phyloP scores from a whole-genome alignment of 2,797 vertebrate genomes.

The Dendrocincla fuliginosa region DNA sequence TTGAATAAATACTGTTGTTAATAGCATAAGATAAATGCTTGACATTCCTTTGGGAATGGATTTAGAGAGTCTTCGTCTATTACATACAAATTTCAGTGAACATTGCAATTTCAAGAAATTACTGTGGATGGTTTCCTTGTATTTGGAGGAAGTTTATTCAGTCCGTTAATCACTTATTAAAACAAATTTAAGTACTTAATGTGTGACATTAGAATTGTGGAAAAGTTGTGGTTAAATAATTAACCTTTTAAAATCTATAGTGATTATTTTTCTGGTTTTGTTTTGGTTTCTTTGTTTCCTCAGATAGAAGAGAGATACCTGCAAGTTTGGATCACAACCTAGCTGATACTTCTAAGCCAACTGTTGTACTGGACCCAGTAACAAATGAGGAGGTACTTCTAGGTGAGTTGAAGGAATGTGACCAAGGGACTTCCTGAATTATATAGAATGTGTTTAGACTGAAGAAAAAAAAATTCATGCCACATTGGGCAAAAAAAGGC shows the following conservation, averaged over 20 bases:
- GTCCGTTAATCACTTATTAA: neutral
- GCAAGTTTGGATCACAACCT: neutral
- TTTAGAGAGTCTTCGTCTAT: neutral
- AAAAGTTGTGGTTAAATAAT: neutral
- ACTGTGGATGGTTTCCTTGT: neutral
- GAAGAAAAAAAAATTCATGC: neutral
- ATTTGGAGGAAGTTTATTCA: neutral
- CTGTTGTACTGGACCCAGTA: slow-evolving; percentile 52
- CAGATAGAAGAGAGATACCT: slow-evolving; percentile 27
- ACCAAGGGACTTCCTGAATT: neutral
- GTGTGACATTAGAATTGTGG: neutral
- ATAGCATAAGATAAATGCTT: neutral
- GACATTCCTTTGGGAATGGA: neutral
- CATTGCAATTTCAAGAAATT: neutral
- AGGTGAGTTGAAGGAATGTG: slow-evolving; percentile 63
- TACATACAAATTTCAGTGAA: neutral
- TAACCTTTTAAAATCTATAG: neutral
- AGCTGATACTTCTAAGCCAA: slow-evolving; percentile 62
- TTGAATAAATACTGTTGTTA: neutral
- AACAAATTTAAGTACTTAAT: neutral
- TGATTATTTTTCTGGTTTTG: neutral
- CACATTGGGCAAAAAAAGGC: neutral
- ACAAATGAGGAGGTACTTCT: slow-evolving; percentile 56
- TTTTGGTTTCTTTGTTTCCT: neutral
- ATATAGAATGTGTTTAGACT: neutral